phyloP scores from a whole-genome alignment of 2,888 invertebrate species.

The Cynaeus angustus region DNA sequence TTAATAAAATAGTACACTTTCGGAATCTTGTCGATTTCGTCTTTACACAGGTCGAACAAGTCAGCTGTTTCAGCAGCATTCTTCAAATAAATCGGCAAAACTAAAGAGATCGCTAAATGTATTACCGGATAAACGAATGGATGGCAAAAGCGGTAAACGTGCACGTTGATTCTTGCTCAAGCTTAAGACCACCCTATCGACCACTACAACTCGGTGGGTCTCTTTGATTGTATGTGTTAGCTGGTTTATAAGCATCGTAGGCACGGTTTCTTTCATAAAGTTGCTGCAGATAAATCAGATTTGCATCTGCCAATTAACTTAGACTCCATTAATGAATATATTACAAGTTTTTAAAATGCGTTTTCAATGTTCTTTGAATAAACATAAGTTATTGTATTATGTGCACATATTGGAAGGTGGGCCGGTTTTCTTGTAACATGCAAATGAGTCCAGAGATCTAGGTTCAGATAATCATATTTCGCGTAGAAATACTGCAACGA shows the following conservation, averaged over 20 bases:
- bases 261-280: conserved; percentile 32
- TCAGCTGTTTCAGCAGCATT: conserved; percentile 24
- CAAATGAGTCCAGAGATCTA: conserved; percentile 31
- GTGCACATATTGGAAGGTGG: conserved; percentile 26
- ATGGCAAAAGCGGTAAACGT: conserved; percentile 23
- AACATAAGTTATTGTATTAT: conserved; percentile 44
- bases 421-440: conserved; percentile 38
- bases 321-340: conserved; percentile 53
- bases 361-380: conserved; percentile 46
- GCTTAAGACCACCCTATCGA: conserved; percentile 48
- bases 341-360: conserved; percentile 43
- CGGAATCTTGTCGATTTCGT: conserved; percentile 18
- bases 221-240: conserved; percentile 24
- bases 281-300: conserved; percentile 56
- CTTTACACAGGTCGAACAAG: conserved; percentile 39
- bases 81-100: conserved; percentile 35
- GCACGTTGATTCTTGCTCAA: conserved; percentile 28
- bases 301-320: conserved; percentile 53
- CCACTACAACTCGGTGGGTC: conserved; percentile 40
- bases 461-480: conserved; percentile 33
- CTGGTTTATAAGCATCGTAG: conserved; percentile 30
- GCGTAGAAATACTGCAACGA: conserved; percentile 11
- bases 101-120: conserved; percentile 22
- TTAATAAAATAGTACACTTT: conserved; percentile 20
- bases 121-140: conserved; percentile 11